A percentile compares a stretch with the other conserved stretches of the same genome.
These are phyloP conservation scores for Hedychridium roseum DNA, from an alignment of 2,888 invertebrate species.

Conservation along the genomic window DNA sequence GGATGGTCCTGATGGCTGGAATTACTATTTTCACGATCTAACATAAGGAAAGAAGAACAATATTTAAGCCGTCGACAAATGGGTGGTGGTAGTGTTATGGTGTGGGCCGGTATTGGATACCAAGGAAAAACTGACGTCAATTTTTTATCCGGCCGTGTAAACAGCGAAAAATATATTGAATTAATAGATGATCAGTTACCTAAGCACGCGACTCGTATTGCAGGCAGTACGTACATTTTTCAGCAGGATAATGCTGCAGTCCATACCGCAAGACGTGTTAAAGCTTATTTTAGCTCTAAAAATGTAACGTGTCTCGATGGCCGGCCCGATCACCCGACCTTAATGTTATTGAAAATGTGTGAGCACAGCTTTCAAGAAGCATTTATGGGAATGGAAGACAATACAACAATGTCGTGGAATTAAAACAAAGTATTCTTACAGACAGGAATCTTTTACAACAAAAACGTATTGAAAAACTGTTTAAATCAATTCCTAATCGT, in stretches of 20 bases:
- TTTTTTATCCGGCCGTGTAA: too few relatives aligned
- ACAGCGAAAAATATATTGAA: too few relatives aligned
- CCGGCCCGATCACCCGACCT: conserved; percentile 4
- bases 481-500: too few relatives aligned
- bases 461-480: too few relatives aligned
- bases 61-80: conserved; percentile 10
- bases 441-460: too few relatives aligned
- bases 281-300: conserved; percentile 3
- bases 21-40: conserved; percentile 18
- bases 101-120: conserved; percentile 1
- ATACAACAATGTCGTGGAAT: too few relatives aligned
- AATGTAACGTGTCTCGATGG: conserved; percentile 4
- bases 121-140: neutral
- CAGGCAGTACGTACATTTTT: neutral
- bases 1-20: conserved; percentile 6
- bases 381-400: too few relatives aligned
- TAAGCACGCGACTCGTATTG: neutral
- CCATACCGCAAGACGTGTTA: conserved; percentile 2
- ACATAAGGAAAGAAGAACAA: conserved; percentile 12
- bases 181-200: too few relatives aligned
- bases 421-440: too few relatives aligned
- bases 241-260: conserved; percentile 7
- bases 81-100: conserved; percentile 2
- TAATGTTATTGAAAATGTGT: conserved; percentile 11
- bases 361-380: too few relatives aligned